phyloP scores from a whole-genome alignment of 2,797 vertebrate species.

The Nothura maculosa region DNA sequence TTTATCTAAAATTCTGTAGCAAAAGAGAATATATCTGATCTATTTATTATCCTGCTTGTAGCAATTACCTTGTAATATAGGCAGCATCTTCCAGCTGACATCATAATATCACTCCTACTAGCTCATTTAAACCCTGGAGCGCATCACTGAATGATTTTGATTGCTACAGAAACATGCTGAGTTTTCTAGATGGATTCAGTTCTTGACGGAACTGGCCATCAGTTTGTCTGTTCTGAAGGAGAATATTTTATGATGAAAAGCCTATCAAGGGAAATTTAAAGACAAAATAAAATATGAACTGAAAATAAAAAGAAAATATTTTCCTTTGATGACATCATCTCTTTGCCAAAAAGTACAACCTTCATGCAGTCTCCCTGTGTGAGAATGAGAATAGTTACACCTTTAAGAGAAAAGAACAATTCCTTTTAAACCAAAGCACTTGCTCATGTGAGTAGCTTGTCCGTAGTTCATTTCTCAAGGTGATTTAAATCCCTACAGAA shows the following conservation, averaged over 20 bases:
- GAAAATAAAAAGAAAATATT: neutral
- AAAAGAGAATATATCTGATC: neutral
- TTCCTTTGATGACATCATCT: neutral
- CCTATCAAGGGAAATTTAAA: constrained; percentile 43
- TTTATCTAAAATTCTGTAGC: neutral
- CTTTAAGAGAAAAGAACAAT: constrained; percentile 21
- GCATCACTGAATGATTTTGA: constrained; percentile 50
- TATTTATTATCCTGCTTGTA: neutral
- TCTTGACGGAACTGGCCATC: constrained; percentile 50
- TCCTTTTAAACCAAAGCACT: neutral
- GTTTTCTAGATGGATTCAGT: constrained; percentile 54
- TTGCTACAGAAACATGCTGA: constrained; percentile 57
- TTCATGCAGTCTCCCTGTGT: neutral
- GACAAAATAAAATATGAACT: neutral
- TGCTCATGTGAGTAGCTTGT: neutral
- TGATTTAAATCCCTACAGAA: constrained; percentile 72
- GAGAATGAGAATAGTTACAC: neutral
- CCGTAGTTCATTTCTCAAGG: constrained; percentile 65
- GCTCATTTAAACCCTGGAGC: constrained; percentile 64
- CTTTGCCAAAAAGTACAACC: neutral
- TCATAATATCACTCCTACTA: constrained; percentile 41
- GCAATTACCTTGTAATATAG: constrained; percentile 30
- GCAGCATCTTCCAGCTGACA: constrained; percentile 49
- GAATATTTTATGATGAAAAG: constrained; percentile 36
- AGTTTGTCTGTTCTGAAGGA: constrained; percentile 57